phyloP scores from a whole-genome alignment of 2,888 invertebrate genomes.

The Notodonta ziczac region DNA sequence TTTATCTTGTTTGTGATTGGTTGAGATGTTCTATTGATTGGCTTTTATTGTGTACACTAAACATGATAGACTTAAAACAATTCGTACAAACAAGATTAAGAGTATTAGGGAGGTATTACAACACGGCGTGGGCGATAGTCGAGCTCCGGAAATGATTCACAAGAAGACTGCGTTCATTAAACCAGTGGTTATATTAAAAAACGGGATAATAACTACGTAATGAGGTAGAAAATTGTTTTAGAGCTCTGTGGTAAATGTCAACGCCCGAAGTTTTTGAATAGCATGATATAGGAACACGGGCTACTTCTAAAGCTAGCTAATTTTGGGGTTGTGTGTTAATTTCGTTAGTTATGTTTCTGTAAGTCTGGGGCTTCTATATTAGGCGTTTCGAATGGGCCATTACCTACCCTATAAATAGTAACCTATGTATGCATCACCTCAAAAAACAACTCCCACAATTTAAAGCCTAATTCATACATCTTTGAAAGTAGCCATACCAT shows the following conservation, averaged over 20 bases:
- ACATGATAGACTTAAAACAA: not conserved
- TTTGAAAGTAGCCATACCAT: no score
- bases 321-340: not conserved
- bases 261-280: slow-evolving; percentile 16
- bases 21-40: slow-evolving; percentile 14
- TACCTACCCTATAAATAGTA: no score
- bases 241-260: slow-evolving; percentile 21
- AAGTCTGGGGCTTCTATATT: not conserved
- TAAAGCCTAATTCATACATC: no score
- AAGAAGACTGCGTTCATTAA: slow-evolving; percentile 11
- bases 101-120: not conserved
- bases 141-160: slow-evolving; percentile 13
- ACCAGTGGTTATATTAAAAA: slow-evolving; percentile 14
- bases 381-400: not conserved
- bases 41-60: slow-evolving; percentile 5
- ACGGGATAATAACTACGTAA: slow-evolving; percentile 22
- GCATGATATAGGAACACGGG: not conserved
- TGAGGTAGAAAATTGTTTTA: slow-evolving; percentile 10
- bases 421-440: no score
- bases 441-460: no score
- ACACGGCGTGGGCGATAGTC: slow-evolving; percentile 21
- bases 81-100: not conserved
- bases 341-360: not conserved
- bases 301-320: not conserved
- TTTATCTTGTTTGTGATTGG: slow-evolving; percentile 12